Evolutionary conservation across 2,888 invertebrate species (phyloP).

Genomic region (Herminia tarsipennalis): DNA sequence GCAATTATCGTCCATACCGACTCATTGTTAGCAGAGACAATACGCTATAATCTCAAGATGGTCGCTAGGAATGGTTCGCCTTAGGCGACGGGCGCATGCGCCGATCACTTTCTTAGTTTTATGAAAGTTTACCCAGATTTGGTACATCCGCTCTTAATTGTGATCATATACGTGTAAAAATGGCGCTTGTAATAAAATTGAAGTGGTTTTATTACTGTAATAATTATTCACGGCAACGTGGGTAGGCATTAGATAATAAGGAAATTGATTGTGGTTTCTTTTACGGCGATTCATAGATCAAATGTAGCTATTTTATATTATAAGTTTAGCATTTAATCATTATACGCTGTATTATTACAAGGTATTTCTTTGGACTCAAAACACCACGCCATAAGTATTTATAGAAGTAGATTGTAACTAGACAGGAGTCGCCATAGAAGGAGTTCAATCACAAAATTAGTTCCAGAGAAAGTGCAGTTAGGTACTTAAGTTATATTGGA

Average conservation of each 20-base stretch:
- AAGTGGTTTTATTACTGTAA: conserved; percentile 5
- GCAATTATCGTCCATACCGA: conserved; percentile 31
- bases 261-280: not conserved
- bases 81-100: conserved; percentile 20
- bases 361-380: no score
- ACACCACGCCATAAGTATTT: no score
- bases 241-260: not conserved
- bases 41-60: conserved; percentile 52
- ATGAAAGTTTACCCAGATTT: conserved; percentile 41
- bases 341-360: no score
- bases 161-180: conserved; percentile 14
- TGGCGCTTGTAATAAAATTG: conserved; percentile 11
- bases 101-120: conserved; percentile 38
- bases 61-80: conserved; percentile 34
- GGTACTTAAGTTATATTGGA: no score
- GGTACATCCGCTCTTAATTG: conserved; percentile 34
- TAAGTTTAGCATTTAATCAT: no score
- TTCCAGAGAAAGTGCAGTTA: no score
- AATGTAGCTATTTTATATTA: no score
- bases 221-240: not conserved
- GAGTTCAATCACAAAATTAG: no score
- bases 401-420: no score
- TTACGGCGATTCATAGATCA: no score
- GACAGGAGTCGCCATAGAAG: no score
- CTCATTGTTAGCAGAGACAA: conserved; percentile 53